These are phyloP conservation scores for Limulus polyphemus DNA, from an alignment of 2,888 invertebrate genomes.

Conservation along the genomic window DNA sequence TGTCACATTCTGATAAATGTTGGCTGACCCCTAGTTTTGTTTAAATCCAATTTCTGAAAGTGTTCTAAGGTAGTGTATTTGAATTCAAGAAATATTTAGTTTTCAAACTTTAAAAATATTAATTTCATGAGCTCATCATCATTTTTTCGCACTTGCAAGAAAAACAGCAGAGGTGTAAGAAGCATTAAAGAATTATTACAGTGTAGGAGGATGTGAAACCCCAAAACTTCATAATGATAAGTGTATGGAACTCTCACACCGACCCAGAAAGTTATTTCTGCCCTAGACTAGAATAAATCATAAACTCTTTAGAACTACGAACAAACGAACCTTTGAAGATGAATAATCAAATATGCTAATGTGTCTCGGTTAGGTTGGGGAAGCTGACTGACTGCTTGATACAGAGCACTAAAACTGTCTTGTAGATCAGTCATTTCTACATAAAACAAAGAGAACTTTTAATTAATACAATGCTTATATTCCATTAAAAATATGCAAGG, in stretches of 20 bases:
- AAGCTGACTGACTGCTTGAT: conserved; percentile 62
- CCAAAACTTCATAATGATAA: neutral
- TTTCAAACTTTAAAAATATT: too few species aligned
- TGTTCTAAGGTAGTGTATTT: too few species aligned
- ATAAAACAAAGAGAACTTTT: neutral
- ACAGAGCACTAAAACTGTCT: conserved; percentile 48
- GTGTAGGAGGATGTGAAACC: neutral
- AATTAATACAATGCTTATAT: too few species aligned
- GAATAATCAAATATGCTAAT: conserved; percentile 77
- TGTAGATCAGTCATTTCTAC: conserved; percentile 10
- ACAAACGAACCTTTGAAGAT: conserved; percentile 56
- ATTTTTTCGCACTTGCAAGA: too few species aligned
- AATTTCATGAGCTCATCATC: too few species aligned
- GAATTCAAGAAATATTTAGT: too few species aligned
- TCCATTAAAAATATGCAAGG: too few species aligned
- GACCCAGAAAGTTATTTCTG: neutral
- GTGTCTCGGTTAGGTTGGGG: conserved; percentile 91
- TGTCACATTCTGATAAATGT: too few species aligned
- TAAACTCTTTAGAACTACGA: neutral
- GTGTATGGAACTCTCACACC: neutral
- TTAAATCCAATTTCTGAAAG: too few species aligned
- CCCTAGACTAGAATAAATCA: neutral
- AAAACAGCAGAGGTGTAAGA: too few species aligned
- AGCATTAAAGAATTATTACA: neutral
- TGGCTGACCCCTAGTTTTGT: too few species aligned